Evolutionary conservation across 2,888 invertebrate species (phyloP).

Genomic region (Julus scanicus): DNA sequence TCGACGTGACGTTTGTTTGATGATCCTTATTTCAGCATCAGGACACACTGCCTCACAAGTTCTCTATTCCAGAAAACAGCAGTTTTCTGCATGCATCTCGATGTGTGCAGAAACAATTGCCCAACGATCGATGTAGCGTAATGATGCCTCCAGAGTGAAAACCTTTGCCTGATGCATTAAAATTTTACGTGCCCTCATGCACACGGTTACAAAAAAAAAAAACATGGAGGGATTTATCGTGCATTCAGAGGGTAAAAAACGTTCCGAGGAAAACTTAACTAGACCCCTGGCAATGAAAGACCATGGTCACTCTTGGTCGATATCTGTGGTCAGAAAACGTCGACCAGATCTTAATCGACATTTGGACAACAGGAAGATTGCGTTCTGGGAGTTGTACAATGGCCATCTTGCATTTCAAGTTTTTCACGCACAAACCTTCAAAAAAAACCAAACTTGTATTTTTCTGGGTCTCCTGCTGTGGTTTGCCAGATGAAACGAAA

Average conservation of each 20-base stretch:
- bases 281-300: not conserved
- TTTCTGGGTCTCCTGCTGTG: too few species aligned
- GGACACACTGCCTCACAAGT: not conserved
- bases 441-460: too few species aligned
- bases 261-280: not conserved
- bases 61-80: slow-evolving; percentile 22
- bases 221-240: not conserved
- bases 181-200: not conserved
- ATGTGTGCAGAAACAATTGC: not conserved
- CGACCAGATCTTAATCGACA: slow-evolving; percentile 1
- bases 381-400: too few species aligned
- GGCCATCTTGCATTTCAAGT: too few species aligned
- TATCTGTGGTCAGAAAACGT: not conserved
- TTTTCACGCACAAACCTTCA: too few species aligned
- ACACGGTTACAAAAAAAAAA: too few species aligned
- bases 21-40: slow-evolving; percentile 26
- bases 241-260: not conserved
- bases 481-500: too few species aligned
- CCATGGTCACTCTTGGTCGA: not conserved
- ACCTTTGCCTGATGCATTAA: slow-evolving; percentile 23
- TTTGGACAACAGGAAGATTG: too few species aligned
- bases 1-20: slow-evolving; percentile 35
- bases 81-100: not conserved
- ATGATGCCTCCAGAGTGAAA: slow-evolving; percentile 20
- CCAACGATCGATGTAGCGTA: not conserved